phyloP scores from a whole-genome alignment of 2,888 invertebrate species.

The Noctua janthina region DNA sequence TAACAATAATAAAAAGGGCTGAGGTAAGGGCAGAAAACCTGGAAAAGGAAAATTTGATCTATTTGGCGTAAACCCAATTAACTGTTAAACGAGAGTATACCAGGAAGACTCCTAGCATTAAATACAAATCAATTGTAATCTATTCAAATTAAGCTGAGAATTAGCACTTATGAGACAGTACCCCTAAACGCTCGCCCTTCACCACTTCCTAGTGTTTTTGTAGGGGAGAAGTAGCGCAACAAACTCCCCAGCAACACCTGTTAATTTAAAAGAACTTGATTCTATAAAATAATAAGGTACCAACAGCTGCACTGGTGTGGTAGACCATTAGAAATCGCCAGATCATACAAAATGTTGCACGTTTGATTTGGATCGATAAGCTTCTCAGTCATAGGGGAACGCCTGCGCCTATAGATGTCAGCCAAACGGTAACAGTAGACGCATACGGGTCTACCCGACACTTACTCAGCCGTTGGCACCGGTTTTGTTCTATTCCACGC shows the following conservation, averaged over 20 bases:
- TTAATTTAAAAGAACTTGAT: background rate
- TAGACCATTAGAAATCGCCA: background rate
- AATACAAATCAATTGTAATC: background rate
- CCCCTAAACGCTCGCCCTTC: background rate
- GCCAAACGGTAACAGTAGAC: conserved; percentile 59
- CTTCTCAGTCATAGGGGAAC: conserved; percentile 21
- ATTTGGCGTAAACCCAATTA: background rate
- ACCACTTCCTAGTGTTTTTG: background rate
- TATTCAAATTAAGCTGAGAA: background rate
- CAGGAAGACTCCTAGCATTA: background rate
- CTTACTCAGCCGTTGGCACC: conserved; percentile 80
- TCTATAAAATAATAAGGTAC: background rate
- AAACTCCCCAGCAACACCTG: background rate
- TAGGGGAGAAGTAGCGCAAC: background rate
- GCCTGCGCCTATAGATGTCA: conserved; percentile 31
- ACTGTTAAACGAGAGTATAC: background rate
- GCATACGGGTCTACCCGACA: conserved; percentile 66
- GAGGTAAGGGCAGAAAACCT: background rate
- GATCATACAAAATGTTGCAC: background rate
- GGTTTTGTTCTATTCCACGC: conserved; percentile 79
- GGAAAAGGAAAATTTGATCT: background rate
- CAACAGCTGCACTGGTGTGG: no score
- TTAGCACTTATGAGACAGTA: background rate
- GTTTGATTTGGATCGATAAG: conserved; percentile 22
- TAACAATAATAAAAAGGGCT: background rate